Conservation (phyloP, 2,888 invertebrate species). For the Microctonus aethiopoides region DNA sequence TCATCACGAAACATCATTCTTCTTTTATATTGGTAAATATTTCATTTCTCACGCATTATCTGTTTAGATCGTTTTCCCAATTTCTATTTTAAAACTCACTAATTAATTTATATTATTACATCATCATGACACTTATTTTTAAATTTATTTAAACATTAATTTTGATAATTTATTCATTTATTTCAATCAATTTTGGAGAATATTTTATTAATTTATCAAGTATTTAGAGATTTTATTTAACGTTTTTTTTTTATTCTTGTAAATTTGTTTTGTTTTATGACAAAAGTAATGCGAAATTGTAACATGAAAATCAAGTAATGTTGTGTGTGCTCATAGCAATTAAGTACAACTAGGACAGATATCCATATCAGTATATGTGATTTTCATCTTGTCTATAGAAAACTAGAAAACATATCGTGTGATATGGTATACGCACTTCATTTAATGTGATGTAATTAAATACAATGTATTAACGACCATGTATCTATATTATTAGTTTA, state of each 20-base stretch:
- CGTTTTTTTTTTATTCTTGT: not conserved
- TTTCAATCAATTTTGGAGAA: not conserved
- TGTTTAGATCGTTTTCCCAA: not conserved
- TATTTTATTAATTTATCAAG: not conserved
- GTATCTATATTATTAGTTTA: not conserved
- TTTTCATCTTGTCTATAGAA: not conserved
- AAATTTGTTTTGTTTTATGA: not conserved
- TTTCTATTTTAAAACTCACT: not conserved
- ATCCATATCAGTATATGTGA: slow-evolving; percentile 3
- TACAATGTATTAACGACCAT: not conserved
- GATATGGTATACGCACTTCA: not conserved
- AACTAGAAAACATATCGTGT: not conserved
- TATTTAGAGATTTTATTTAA: not conserved
- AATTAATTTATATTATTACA: no score
- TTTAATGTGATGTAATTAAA: not conserved
- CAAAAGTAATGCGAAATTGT: not conserved
- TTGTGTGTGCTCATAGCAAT: slow-evolving; percentile 1
- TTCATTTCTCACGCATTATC: not conserved
- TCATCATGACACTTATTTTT: no score
- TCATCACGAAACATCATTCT: slow-evolving; percentile 50
- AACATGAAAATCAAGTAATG: not conserved
- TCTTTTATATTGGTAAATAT: slow-evolving; percentile 49
- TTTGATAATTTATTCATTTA: no score
- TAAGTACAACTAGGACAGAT: not conserved
- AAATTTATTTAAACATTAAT: no score